phyloP scores from a whole-genome alignment of 1,140 invertebrate genomes.

The Drosophila arizonae region DNA sequence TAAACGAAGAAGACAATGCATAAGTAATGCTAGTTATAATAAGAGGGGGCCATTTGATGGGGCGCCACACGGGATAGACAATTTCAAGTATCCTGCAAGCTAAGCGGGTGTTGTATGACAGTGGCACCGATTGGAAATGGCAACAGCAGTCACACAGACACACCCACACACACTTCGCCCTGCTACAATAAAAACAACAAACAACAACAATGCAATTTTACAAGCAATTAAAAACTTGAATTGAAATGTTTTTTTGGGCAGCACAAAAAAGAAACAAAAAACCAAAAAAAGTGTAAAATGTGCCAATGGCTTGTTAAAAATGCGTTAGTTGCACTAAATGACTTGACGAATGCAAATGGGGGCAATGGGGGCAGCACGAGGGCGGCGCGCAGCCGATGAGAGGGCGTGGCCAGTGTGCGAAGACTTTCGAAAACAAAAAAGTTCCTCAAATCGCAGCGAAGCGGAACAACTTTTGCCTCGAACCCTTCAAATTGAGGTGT shows the following conservation, averaged over 20 bases:
- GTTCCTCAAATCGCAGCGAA: no score
- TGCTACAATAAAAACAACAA: slow-evolving; percentile 21
- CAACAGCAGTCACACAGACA: slow-evolving; percentile 12
- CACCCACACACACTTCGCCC: background rate
- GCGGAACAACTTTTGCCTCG: no score
- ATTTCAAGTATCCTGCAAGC: background rate
- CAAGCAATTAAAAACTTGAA: slow-evolving; percentile 76
- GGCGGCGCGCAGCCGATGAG: no score
- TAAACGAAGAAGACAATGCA: background rate
- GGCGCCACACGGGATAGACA: background rate
- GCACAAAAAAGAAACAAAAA: background rate
- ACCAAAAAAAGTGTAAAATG: slow-evolving; percentile 6
- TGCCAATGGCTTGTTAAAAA: slow-evolving; percentile 47
- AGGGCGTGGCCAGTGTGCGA: no score
- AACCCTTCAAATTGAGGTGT: no score
- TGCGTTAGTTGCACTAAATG: slow-evolving; percentile 32
- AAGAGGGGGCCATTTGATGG: background rate
- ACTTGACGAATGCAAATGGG: background rate
- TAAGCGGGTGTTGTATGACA: background rate
- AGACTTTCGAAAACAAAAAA: no score
- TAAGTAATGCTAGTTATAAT: no score
- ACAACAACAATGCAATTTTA: slow-evolving; percentile 60
- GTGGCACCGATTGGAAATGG: slow-evolving; percentile 1
- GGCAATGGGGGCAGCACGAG: no score
- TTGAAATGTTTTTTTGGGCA: slow-evolving; percentile 63